These are phyloP conservation scores for Lithobates sylvaticus DNA, from an alignment of 2,797 vertebrate genomes.

Conservation along the genomic window DNA sequence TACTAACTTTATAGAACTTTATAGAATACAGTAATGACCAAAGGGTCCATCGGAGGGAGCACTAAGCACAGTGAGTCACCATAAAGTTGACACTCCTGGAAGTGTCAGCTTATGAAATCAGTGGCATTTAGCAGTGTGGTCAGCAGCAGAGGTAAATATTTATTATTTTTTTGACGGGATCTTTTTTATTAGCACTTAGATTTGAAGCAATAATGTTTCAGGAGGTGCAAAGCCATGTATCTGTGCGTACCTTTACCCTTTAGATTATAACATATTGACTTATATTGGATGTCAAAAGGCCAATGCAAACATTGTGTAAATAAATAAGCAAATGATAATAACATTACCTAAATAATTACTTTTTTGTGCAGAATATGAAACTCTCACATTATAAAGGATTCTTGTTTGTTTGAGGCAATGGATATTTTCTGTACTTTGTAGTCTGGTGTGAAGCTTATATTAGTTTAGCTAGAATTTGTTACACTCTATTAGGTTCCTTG, in stretches of 20 bases:
- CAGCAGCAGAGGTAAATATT: no score
- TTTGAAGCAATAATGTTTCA: not conserved
- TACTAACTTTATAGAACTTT: no score
- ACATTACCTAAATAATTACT: not conserved
- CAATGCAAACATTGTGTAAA: not conserved
- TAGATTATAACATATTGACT: not conserved
- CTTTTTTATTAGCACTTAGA: no score
- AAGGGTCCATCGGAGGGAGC: no score
- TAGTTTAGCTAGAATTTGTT: slow-evolving; percentile 57
- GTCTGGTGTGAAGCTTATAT: slow-evolving; percentile 43
- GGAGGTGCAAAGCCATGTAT: no score
- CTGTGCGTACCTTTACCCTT: not conserved
- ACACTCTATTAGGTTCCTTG: slow-evolving; percentile 58
- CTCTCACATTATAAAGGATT: not conserved
- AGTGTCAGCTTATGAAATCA: no score
- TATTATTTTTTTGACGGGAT: no score
- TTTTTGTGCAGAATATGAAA: slow-evolving; percentile 1
- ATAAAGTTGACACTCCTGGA: no score
- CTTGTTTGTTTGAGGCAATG: slow-evolving; percentile 24
- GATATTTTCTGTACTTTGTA: slow-evolving; percentile 43
- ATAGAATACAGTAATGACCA: no score
- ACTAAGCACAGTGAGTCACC: no score
- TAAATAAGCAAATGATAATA: slow-evolving; percentile 8
- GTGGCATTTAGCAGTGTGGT: no score
- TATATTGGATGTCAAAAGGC: not conserved